Conservation (phyloP, 1,140 invertebrate genomes). For the Drosophila burlai region DNA sequence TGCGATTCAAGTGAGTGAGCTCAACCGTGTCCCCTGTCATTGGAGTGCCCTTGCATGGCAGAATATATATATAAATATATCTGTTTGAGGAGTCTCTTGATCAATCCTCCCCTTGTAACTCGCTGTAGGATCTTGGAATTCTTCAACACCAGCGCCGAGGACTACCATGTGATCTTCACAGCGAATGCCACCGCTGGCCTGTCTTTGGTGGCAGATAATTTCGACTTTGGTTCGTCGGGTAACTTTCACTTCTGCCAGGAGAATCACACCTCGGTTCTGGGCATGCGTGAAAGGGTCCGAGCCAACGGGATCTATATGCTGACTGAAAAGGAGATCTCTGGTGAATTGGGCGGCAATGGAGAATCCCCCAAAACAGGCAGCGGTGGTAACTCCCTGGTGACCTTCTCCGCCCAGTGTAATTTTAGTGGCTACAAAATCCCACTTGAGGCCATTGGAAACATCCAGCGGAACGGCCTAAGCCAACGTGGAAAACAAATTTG, state of each 20-base stretch:
- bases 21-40: constrained; percentile 12
- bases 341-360: background rate
- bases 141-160: constrained; percentile 92
- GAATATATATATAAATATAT: background rate
- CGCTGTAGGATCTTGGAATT: constrained; percentile 90
- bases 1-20: constrained; percentile 89
- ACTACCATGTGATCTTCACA: constrained; percentile 96
- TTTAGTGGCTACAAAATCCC: constrained; percentile 97
- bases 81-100: background rate
- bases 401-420: constrained; percentile 97
- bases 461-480: constrained; percentile 88
- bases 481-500: constrained; percentile 49
- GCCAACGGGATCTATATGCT: constrained; percentile 87
- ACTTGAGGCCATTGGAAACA: constrained; percentile 89
- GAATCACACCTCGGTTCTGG: constrained; percentile 97
- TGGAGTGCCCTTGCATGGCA: constrained; percentile 1
- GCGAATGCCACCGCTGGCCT: constrained; percentile 94
- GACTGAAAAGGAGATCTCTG: constrained; percentile 85
- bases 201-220: constrained; percentile 93
- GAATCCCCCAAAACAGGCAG: too few species aligned
- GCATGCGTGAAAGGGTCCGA: constrained; percentile 91
- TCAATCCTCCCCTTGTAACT: background rate
- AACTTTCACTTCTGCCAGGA: constrained; percentile 94
- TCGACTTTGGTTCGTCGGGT: constrained; percentile 88
- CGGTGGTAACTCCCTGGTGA: constrained; percentile 90